Evolutionary conservation across 2,797 vertebrate genomes (phyloP).

Genomic region (Ctenopoma kingsleyae): DNA sequence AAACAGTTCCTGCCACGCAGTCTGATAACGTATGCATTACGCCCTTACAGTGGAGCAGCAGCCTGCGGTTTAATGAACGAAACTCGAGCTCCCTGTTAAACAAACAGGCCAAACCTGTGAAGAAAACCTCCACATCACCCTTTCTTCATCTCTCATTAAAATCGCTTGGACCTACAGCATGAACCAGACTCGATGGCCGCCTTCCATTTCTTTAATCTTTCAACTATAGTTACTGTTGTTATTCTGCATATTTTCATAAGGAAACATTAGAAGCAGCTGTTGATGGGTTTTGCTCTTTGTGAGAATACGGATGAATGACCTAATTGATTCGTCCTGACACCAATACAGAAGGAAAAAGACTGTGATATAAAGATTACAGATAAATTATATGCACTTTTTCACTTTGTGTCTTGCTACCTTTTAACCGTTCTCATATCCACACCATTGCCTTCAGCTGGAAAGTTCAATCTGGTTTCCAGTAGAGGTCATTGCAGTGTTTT

Average conservation of each 20-base stretch:
- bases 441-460: conserved; percentile 15
- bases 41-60: conserved; percentile 61
- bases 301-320: conserved; percentile 68
- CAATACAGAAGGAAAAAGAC: conserved; percentile 42
- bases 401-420: conserved; percentile 16
- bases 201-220: conserved; percentile 82
- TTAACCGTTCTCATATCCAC: conserved; percentile 37
- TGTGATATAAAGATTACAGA: conserved; percentile 48
- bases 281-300: conserved; percentile 64
- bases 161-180: conserved; percentile 42
- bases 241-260: conserved; percentile 77
- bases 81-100: conserved; percentile 74
- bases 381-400: conserved; percentile 44
- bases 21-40: conserved; percentile 69
- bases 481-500: conserved; percentile 14
- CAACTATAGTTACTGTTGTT: conserved; percentile 70
- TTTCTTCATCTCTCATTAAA: conserved; percentile 73
- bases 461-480: conserved; percentile 37
- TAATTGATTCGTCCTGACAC: conserved; percentile 71
- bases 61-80: conserved; percentile 68
- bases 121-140: conserved; percentile 66
- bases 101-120: conserved; percentile 75
- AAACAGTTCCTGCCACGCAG: conserved; percentile 61
- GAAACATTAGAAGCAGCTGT: conserved; percentile 75
- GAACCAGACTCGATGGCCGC: conserved; percentile 58